These are phyloP conservation scores for Osmerus mordax DNA, from an alignment of 2,113 vertebrate species.

Conservation along the genomic window DNA sequence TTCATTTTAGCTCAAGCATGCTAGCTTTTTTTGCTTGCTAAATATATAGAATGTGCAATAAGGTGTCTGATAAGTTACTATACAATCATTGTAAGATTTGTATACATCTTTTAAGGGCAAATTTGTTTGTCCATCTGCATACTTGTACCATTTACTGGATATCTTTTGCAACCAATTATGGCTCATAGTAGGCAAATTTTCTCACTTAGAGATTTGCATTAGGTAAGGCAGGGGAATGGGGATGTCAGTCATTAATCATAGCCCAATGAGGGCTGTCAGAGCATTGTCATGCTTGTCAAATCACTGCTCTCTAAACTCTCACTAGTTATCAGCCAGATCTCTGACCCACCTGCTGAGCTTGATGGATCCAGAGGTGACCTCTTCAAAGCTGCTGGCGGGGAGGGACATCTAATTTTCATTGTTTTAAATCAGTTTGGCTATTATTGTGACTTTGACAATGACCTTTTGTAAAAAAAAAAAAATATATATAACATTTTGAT, in stretches of 20 bases:
- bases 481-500: too few species aligned
- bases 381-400: slow-evolving; percentile 41
- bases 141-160: slow-evolving; percentile 7
- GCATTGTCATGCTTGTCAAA: slow-evolving; percentile 76
- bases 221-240: slow-evolving; percentile 61
- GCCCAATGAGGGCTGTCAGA: slow-evolving; percentile 77
- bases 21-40: too few species aligned
- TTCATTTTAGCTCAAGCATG: too few species aligned
- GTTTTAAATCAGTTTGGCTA: too few species aligned
- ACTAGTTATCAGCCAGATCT: slow-evolving; percentile 76
- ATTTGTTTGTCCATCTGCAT: too few species aligned
- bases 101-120: too few species aligned
- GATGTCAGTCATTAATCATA: slow-evolving; percentile 83
- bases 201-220: slow-evolving; percentile 70
- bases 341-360: slow-evolving; percentile 73
- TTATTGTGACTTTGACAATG: not conserved
- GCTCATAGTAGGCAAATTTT: slow-evolving; percentile 65
- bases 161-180: slow-evolving; percentile 61
- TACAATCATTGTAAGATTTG: too few species aligned
- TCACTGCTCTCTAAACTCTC: slow-evolving; percentile 69
- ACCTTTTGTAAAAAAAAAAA: not conserved
- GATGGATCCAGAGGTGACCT: slow-evolving; percentile 70
- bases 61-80: too few species aligned
- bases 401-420: too few species aligned
- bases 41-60: too few species aligned